Conservation (phyloP, 2,113 vertebrate species). For the Bucco capensis region DNA sequence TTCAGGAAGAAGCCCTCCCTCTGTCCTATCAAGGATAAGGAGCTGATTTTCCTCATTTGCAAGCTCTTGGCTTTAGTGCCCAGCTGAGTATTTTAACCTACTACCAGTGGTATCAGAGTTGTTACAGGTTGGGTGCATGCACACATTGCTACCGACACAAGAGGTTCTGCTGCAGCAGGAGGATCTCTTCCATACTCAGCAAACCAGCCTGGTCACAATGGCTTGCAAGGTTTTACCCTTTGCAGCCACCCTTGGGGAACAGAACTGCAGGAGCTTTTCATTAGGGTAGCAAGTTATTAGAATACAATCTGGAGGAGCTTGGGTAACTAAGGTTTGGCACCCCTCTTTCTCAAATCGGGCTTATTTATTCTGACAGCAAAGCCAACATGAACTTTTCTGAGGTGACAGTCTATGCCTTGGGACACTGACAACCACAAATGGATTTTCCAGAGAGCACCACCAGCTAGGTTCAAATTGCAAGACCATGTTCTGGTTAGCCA, state of each 20-base stretch:
- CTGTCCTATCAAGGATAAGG: background rate
- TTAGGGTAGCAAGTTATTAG: background rate
- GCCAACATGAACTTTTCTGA: rapidly evolving
- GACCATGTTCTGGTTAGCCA: background rate
- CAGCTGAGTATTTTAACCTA: background rate
- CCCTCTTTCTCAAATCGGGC: background rate
- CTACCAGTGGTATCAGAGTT: background rate
- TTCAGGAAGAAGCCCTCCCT: slow-evolving; percentile 1
- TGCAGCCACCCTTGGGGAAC: background rate
- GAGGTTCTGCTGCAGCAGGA: background rate
- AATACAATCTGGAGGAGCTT: background rate
- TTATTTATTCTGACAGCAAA: background rate
- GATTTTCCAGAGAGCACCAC: background rate
- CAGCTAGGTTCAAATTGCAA: background rate
- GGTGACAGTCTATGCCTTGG: background rate
- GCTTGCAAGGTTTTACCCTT: background rate
- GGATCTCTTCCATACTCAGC: background rate
- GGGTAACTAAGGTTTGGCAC: background rate
- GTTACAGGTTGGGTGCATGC: background rate
- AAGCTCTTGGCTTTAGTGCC: background rate
- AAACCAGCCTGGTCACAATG: background rate
- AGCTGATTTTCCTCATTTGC: background rate
- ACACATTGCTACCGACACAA: background rate
- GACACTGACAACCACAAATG: rapidly evolving
- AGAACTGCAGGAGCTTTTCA: background rate